Evolutionary conservation across 2,888 invertebrate species (phyloP).

Genomic region (Ophion slaviceki): DNA sequence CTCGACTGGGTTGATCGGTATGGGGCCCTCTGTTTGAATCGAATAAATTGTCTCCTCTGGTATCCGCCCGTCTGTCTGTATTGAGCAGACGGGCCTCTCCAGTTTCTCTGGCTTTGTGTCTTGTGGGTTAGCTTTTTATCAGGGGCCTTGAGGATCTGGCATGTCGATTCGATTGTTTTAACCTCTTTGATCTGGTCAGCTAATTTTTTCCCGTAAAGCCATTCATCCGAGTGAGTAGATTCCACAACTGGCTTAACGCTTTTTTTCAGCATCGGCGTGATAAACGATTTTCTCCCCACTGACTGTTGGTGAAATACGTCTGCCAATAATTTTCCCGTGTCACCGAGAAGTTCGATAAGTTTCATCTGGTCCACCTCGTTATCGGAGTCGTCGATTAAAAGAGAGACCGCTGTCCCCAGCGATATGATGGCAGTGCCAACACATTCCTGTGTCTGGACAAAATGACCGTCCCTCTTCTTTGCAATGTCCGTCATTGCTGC

Average conservation of each 20-base stretch:
- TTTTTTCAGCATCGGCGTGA: constrained; percentile 55
- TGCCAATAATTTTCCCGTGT: constrained; percentile 49
- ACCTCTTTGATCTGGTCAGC: constrained; percentile 47
- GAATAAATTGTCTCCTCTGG: constrained; percentile 42
- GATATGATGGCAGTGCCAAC: constrained; percentile 50
- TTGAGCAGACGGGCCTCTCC: constrained; percentile 47
- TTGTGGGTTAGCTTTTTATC: background rate
- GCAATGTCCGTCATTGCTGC: constrained; percentile 50
- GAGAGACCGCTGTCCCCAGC: constrained; percentile 57
- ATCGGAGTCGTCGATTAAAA: constrained; percentile 47
- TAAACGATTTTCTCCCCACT: constrained; percentile 37
- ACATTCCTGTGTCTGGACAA: constrained; percentile 56
- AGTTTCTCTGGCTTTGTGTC: background rate
- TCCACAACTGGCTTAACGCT: constrained; percentile 25
- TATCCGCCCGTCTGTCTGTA: background rate
- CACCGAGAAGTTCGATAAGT: background rate
- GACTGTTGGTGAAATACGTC: constrained; percentile 59
- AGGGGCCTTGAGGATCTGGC: background rate
- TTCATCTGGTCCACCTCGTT: background rate
- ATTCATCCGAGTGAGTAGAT: constrained; percentile 35
- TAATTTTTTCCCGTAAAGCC: background rate
- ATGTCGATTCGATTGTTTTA: constrained; percentile 5
- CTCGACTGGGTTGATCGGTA: constrained; percentile 40
- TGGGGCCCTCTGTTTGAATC: constrained; percentile 42
- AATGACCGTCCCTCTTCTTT: constrained; percentile 56